Evolutionary conservation across 30 jellyfish, hydroid and myxozoan species (phyloP).

Genomic region (Aurelia sp.): DNA sequence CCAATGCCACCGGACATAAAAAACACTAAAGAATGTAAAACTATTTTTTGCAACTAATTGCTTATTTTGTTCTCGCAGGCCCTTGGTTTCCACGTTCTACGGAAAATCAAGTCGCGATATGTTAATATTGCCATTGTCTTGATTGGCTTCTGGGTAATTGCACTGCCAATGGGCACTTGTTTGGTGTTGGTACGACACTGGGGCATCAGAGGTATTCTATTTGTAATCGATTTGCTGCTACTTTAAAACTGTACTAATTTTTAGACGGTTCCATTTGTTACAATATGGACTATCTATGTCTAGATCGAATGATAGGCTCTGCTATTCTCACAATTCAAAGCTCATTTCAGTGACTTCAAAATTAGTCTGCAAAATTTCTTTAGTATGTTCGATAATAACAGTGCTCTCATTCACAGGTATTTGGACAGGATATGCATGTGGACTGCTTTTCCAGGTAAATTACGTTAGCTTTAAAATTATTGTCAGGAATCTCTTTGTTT

Average conservation of each 20-base stretch:
- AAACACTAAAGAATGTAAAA: too few relatives aligned
- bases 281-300: background rate
- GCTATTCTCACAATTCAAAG: too few relatives aligned
- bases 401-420: constrained; percentile 17
- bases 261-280: too few relatives aligned
- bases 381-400: too few relatives aligned
- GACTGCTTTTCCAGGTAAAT: constrained; percentile 56
- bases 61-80: constrained; percentile 19
- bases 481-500: too few relatives aligned
- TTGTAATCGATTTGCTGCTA: background rate
- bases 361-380: too few relatives aligned
- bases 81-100: constrained; percentile 42
- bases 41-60: too few relatives aligned
- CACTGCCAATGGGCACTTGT: constrained; percentile 54
- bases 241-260: too few relatives aligned
- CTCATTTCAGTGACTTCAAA: too few relatives aligned
- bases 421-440: constrained; percentile 63
- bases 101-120: constrained; percentile 45
- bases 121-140: constrained; percentile 32
- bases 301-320: too few relatives aligned
- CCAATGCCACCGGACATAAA: too few relatives aligned
- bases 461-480: too few relatives aligned
- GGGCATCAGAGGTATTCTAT: constrained; percentile 34
- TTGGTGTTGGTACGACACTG: constrained; percentile 39
- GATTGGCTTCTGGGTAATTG: constrained; percentile 49